Base-by-base conservation (phyloP, 92 coral and sea anemone species). In the Epizoanthus ramosus region DNA sequence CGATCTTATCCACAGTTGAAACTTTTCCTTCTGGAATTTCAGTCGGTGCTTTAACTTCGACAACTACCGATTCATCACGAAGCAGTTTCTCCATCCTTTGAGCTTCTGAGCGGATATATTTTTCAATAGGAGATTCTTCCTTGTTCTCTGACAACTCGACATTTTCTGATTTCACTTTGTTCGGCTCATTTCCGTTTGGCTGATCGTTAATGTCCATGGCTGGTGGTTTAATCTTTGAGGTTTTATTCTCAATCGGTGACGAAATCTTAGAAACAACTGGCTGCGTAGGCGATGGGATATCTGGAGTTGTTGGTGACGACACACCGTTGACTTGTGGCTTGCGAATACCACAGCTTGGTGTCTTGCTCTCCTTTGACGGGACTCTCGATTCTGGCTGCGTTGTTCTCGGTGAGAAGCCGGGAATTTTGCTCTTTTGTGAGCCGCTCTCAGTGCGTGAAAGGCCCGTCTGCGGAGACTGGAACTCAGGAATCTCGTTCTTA, bases 101-200 rank as follows among this genome's bases (percentile, higher is more conserved):
- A 24, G 98, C 98, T 80, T 93, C 98, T 9, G 91, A 66, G 83
- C 90, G 88, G 76, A 93, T 93, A 79, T 81, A 86, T 66, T 88
- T 89, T 45, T 89, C 90, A 58, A 85, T 45, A 3, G 93, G 88
- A 8, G 92, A 81, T 3, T 91, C 92, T 18, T 61, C 65, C 17
- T 77, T 47, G 57, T 37, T 56, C 9, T 22, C 75, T 33, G 76
- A 63, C 41, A 13, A 8, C 63, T 41, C 60, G 13, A 61, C 41
- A 52, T 72, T 81, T 23, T 31, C 15, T 1, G 68, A 22, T 80
- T 85, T 68, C 65, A 57, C 75, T 15, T 61, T 39, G 37, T 57
- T 64, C 23, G 33, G 67, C 18, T 28, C 73, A 23, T 63, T 25
- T 52, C 57, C 64, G 64, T 52, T 63, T 60, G 31, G 18, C 17